A percentile compares a stretch with the other conserved stretches of the same genome.
phyloP scores from a whole-genome alignment of 2,113 vertebrate species.

The Notarius lentiginosus region DNA sequence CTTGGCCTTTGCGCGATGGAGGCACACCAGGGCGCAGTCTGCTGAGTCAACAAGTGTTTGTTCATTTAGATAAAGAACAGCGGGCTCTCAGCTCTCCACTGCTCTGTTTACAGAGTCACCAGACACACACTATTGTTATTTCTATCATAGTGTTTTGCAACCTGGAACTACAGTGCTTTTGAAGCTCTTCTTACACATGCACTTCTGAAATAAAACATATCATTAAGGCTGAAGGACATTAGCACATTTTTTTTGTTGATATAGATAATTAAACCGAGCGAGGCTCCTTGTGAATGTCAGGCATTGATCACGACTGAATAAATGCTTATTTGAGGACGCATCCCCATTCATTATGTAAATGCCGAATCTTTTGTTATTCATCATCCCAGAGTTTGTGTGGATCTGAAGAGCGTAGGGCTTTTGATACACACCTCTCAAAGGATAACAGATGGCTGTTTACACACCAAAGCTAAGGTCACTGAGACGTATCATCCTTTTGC shows the following conservation, averaged over 20 bases:
- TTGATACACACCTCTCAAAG: slow-evolving; percentile 14
- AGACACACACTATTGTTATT: slow-evolving; percentile 21
- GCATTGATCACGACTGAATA: not conserved
- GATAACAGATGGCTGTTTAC: slow-evolving; percentile 13
- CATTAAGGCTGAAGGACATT: not conserved
- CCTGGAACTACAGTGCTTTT: not conserved
- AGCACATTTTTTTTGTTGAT: too few relatives aligned
- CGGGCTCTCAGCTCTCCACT: not conserved
- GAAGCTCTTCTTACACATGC: slow-evolving; percentile 5
- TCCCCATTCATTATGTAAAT: slow-evolving; percentile 17
- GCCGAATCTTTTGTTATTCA: not conserved
- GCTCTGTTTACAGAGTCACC: slow-evolving; percentile 9
- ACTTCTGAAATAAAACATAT: not conserved
- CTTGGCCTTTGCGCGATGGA: not conserved
- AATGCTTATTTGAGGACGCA: slow-evolving; percentile 9
- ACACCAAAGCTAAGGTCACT: not conserved
- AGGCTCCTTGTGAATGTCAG: not conserved
- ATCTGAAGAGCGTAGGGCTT: slow-evolving; percentile 6
- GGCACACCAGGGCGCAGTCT: slow-evolving; percentile 27
- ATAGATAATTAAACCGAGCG: not conserved
- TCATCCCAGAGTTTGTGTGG: slow-evolving; percentile 1
- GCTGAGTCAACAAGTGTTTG: slow-evolving; percentile 45
- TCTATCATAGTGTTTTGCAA: slow-evolving; percentile 4
- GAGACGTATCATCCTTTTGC: too few relatives aligned
- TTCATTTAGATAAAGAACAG: slow-evolving; percentile 36